These are phyloP conservation scores for Leptinotarsa rubiginosa DNA, from an alignment of 2,888 invertebrate species.

Conservation along the genomic window DNA sequence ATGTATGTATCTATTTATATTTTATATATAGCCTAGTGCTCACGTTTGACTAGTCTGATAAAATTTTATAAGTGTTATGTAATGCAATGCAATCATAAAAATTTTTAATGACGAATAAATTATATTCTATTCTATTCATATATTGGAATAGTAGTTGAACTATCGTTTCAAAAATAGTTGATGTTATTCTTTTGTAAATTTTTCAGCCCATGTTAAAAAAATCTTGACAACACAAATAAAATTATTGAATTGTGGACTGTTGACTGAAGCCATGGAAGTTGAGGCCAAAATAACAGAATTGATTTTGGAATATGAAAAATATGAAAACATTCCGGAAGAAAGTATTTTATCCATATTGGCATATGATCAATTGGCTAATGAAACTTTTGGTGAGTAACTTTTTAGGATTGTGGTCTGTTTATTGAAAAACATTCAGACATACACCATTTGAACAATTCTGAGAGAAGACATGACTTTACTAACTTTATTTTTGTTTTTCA, in stretches of 20 bases:
- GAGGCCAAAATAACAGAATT: constrained; percentile 52
- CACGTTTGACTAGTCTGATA: no score
- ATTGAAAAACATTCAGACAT: no score
- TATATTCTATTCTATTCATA: no score
- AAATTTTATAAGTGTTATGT: no score
- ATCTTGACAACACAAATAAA: constrained; percentile 74
- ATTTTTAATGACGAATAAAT: no score
- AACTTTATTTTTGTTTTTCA: constrained; percentile 22
- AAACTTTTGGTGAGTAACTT: constrained; percentile 42
- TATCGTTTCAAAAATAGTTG: background rate
- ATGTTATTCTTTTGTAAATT: constrained; percentile 6
- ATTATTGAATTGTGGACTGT: constrained; percentile 79
- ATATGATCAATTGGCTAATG: constrained; percentile 52
- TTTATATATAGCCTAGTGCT: no score
- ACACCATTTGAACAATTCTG: no score
- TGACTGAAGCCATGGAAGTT: constrained; percentile 79
- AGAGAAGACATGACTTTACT: background rate
- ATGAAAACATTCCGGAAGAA: constrained; percentile 56
- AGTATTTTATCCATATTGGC: constrained; percentile 54
- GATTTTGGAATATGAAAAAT: constrained; percentile 48
- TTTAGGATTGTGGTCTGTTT: no score
- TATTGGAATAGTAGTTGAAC: no score
- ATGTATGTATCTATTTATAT: no score
- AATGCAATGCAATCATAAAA: no score
- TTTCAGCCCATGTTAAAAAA: constrained; percentile 63